phyloP scores from a whole-genome alignment of 2,113 vertebrate genomes.

The Noctilio leporinus region DNA sequence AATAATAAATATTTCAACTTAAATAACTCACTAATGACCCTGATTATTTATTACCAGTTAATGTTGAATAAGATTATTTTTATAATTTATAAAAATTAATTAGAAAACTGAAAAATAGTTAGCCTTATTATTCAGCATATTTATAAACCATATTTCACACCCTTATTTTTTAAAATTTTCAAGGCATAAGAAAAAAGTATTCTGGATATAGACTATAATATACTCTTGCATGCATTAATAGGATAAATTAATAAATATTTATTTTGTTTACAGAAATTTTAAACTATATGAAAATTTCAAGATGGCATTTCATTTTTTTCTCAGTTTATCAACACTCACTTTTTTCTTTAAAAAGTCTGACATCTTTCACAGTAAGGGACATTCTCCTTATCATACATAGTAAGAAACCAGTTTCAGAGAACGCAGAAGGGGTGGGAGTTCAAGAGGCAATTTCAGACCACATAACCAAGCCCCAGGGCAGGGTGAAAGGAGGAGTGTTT shows the following conservation, averaged over 20 bases:
- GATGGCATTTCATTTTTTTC: constrained; percentile 4
- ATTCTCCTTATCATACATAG: not conserved
- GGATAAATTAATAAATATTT: not conserved
- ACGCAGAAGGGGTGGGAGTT: not conserved
- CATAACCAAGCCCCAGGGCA: not conserved
- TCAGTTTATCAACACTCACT: not conserved
- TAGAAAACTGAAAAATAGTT: constrained; percentile 28
- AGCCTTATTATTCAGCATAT: not conserved
- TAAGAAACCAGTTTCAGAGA: not conserved
- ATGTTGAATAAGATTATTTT: not conserved
- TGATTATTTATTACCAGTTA: not conserved
- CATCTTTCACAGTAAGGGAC: not conserved
- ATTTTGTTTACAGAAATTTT: not conserved
- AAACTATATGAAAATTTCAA: not conserved
- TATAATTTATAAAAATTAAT: not conserved
- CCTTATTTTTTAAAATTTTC: not conserved
- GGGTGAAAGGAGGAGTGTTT: not conserved
- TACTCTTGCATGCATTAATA: not conserved
- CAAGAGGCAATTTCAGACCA: not conserved
- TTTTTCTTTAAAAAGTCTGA: not conserved
- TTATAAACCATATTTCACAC: not conserved
- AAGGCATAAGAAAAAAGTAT: not conserved
- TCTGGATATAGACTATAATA: not conserved
- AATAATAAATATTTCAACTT: not conserved
- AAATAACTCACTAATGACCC: not conserved